Evolutionary conservation across 2,888 invertebrate genomes (phyloP).

Genomic region (Lycia hirtaria): DNA sequence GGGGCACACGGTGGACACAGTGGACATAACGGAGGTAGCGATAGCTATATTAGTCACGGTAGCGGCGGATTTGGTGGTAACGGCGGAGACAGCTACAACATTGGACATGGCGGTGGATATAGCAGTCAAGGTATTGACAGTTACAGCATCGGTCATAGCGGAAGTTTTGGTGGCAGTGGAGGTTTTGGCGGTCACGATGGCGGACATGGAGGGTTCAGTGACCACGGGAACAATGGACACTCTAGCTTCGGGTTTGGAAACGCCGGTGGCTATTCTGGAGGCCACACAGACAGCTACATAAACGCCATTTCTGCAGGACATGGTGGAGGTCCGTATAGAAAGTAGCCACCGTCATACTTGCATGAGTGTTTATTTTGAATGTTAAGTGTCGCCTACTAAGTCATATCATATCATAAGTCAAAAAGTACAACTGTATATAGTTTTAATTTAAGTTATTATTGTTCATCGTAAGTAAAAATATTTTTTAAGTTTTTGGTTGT

Average conservation of each 20-base stretch:
- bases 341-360: conserved; percentile 47
- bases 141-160: conserved; percentile 41
- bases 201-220: conserved; percentile 35
- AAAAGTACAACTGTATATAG: conserved; percentile 71
- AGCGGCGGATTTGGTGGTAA: background rate
- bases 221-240: conserved; percentile 44
- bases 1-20: too few relatives aligned
- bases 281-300: conserved; percentile 65
- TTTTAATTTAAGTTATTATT: conserved; percentile 69
- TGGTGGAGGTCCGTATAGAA: conserved; percentile 78
- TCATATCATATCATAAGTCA: conserved; percentile 61
- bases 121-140: conserved; percentile 31
- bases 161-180: conserved; percentile 15
- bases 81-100: conserved; percentile 24
- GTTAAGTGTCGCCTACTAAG: conserved; percentile 63
- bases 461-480: conserved; percentile 61
- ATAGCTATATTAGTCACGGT: conserved; percentile 26
- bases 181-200: conserved; percentile 1
- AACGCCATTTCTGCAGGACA: conserved; percentile 75
- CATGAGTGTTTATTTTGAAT: conserved; percentile 34
- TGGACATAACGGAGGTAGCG: too few relatives aligned
- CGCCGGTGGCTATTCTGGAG: conserved; percentile 49
- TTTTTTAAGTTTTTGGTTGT: conserved; percentile 15
- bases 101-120: conserved; percentile 12
- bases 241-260: conserved; percentile 51